Percentiles rank a stretch among this genome's conserved stretches.
Evolutionary conservation across 2,113 vertebrate species (phyloP).

Genomic region (Takifugu flavidus): DNA sequence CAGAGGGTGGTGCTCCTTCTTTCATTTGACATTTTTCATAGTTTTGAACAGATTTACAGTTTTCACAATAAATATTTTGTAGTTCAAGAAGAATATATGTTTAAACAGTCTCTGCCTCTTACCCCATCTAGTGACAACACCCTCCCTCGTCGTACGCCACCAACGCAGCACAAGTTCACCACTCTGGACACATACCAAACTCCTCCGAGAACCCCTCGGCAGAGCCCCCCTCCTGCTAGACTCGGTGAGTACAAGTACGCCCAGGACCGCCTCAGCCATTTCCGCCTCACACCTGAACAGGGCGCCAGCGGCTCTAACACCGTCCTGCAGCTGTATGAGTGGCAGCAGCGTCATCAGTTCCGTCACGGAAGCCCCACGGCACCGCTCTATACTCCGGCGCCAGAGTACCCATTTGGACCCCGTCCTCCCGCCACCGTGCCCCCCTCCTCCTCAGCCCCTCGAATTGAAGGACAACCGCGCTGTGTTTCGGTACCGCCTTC

Average conservation of each 20-base stretch:
- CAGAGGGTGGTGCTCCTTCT: slow-evolving; percentile 76
- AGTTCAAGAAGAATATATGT: not conserved
- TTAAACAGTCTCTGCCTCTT: not conserved
- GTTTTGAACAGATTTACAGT: not conserved
- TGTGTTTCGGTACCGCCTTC: slow-evolving; percentile 85
- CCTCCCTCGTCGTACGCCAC: slow-evolving; percentile 78
- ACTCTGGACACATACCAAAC: slow-evolving; percentile 83
- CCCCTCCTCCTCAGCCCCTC: slow-evolving; percentile 34
- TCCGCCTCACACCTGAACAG: slow-evolving; percentile 81
- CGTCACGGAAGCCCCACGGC: slow-evolving; percentile 92
- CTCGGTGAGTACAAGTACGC: slow-evolving; percentile 93
- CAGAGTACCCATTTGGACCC: slow-evolving; percentile 79
- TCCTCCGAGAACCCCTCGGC: slow-evolving; percentile 83
- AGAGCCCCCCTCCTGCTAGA: slow-evolving; percentile 77
- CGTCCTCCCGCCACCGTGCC: slow-evolving; percentile 79
- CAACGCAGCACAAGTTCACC: slow-evolving; percentile 73
- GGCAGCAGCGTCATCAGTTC: slow-evolving; percentile 95
- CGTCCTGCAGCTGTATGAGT: slow-evolving; percentile 93
- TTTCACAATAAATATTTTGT: not conserved
- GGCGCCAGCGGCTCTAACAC: slow-evolving; percentile 74
- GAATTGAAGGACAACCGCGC: slow-evolving; percentile 49
- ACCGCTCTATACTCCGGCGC: slow-evolving; percentile 79
- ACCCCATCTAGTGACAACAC: slow-evolving; percentile 75
- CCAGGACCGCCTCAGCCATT: slow-evolving; percentile 90
- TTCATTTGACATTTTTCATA: not conserved